phyloP scores from a whole-genome alignment of 2,113 vertebrate genomes.

The Probosciger aterrimus region DNA sequence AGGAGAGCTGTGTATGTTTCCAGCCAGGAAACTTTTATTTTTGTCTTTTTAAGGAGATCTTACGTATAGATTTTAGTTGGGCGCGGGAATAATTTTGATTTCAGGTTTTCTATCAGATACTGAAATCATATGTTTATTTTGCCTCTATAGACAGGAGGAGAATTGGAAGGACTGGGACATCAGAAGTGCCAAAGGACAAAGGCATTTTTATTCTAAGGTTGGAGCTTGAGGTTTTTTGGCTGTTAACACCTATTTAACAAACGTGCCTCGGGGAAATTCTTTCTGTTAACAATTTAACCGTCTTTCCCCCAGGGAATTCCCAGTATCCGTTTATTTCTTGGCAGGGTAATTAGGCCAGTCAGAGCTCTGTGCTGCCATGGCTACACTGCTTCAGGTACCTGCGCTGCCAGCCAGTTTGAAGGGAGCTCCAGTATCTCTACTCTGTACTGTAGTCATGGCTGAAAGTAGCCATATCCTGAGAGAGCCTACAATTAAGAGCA shows the following conservation, averaged over 20 bases:
- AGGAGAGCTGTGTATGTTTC: background rate
- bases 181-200: background rate
- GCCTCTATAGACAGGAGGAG: background rate
- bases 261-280: background rate
- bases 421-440: background rate
- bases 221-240: background rate
- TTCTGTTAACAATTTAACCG: constrained; percentile 49
- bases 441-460: background rate
- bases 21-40: background rate
- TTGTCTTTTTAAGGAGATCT: background rate
- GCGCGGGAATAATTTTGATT: background rate
- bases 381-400: constrained; percentile 34
- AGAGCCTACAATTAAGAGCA: background rate
- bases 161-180: background rate
- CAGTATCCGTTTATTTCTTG: constrained; percentile 49
- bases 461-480: background rate
- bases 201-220: background rate
- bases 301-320: constrained; percentile 12
- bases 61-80: background rate
- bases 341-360: constrained; percentile 46
- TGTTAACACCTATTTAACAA: constrained; percentile 38
- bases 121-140: background rate
- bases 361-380: constrained; percentile 9
- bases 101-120: background rate
- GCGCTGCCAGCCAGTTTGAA: background rate